Base-by-base conservation (phyloP, 2,113 vertebrate species). In the Clarias macrocephalus region DNA sequence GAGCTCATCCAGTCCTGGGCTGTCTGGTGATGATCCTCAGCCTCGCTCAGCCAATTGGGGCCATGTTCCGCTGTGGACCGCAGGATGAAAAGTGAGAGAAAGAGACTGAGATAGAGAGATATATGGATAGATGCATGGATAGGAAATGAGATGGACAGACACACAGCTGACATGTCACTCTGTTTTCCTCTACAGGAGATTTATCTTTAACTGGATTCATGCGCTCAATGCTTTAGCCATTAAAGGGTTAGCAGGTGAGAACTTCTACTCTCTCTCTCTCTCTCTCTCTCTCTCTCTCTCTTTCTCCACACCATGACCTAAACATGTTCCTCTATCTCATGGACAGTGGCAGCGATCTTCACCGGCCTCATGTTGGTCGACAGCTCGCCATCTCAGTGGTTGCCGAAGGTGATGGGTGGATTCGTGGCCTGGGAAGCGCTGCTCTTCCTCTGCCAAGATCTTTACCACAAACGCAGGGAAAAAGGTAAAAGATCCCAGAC, bases 361-460 rank as follows among this genome's bases (percentile, higher is more conserved):
- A 94, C 95, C 8, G 95, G 95, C 3, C 87, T 96, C 73, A 9
- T 80, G 8, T 21, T 92, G 54, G 87, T 95, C 83, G 85, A 87
- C 57, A 48, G 19, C 5, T 86, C 72, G 21, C 48, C 89, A 12
- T 1, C 81, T 86, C 75, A 60, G n/a, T 95, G 95, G 95, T 72
- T 95, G 84, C 23, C 88, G 30, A 94, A 95, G 80, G 93, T 96
- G 12, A 95, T 96, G 95, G 94, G 95, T 1, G 96, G 93, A 11
- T 95, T 94, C 80, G 77, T 95, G 66, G 93, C 88, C 80, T 96
- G 94, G 95, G 95, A 96, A 63, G 77, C 33, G 13, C 25, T 96
- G 21, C 90, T 91, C 12, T 93, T 80, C 82, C 63, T 93, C 19
- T 23, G 94, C 12, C 80, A 95, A 62, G 93, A 94, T 7, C 1